These are phyloP conservation scores for Copidosoma aretas DNA, from an alignment of 2,888 invertebrate species.

Conservation along the genomic window DNA sequence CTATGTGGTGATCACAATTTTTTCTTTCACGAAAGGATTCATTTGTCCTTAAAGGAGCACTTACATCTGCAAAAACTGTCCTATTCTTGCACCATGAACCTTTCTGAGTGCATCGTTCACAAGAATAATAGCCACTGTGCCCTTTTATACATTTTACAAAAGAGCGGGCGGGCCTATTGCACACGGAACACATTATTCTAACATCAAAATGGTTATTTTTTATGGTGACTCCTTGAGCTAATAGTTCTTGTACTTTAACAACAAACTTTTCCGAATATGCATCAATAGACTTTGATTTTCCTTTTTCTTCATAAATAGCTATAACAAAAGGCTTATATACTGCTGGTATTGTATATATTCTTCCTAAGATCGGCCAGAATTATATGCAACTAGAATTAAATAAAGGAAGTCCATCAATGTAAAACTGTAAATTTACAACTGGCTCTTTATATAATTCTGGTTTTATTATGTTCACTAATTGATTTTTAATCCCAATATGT, in stretches of 20 bases:
- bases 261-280: slow-evolving; percentile 5
- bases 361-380: slow-evolving; percentile 42
- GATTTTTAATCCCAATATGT: too few species aligned
- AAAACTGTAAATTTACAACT: slow-evolving; percentile 28
- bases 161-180: slow-evolving; percentile 40
- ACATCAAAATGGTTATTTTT: slow-evolving; percentile 26
- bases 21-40: background rate
- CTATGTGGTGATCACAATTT: slow-evolving; percentile 35
- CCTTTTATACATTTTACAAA: slow-evolving; percentile 39
- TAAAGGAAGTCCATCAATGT: slow-evolving; percentile 39
- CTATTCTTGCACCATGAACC: too few species aligned
- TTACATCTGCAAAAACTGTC: slow-evolving; percentile 7
- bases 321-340: slow-evolving; percentile 40
- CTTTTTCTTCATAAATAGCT: background rate
- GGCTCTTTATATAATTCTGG: too few species aligned
- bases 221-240: slow-evolving; percentile 14
- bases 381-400: slow-evolving; percentile 33
- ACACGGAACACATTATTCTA: slow-evolving; percentile 38
- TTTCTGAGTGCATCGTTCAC: slow-evolving; percentile 42
- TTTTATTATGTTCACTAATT: too few species aligned
- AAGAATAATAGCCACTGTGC: slow-evolving; percentile 39
- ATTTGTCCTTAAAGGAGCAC: background rate
- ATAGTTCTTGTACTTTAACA: background rate
- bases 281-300: background rate
- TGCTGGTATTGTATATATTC: slow-evolving; percentile 31